phyloP scores from a whole-genome alignment of 1,140 invertebrate species.

The Ostrea edulis region DNA sequence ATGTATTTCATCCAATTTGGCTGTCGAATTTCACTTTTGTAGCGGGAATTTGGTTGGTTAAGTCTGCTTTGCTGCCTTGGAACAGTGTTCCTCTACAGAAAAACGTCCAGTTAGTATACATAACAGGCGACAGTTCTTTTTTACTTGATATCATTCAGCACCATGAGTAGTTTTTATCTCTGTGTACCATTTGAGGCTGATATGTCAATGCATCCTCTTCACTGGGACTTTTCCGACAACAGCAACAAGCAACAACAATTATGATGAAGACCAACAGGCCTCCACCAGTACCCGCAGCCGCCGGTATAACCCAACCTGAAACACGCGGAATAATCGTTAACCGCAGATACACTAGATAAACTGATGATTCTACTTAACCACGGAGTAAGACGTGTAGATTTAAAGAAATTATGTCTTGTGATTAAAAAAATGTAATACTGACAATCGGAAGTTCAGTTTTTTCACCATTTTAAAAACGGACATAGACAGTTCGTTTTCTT shows the following conservation, averaged over 20 bases:
- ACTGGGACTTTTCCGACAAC: constrained; percentile 28
- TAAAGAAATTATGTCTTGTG: too few species aligned
- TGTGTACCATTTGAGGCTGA: not conserved
- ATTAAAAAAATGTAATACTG: too few species aligned
- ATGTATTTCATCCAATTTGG: not conserved
- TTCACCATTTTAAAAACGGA: not conserved
- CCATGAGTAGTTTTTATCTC: too few species aligned
- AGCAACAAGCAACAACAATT: constrained; percentile 31
- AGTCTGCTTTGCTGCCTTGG: too few species aligned
- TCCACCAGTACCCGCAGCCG: constrained; percentile 39
- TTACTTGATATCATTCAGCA: too few species aligned
- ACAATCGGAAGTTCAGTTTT: not conserved
- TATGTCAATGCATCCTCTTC: not conserved
- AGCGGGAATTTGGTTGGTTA: not conserved
- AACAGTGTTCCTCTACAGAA: not conserved
- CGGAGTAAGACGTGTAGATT: too few species aligned
- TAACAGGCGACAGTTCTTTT: not conserved
- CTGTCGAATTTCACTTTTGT: constrained; percentile 22
- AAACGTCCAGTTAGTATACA: not conserved
- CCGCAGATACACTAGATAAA: too few species aligned
- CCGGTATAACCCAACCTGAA: constrained; percentile 45
- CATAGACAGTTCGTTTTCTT: too few species aligned
- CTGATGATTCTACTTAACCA: too few species aligned
- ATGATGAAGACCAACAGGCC: constrained; percentile 35
- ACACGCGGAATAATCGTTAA: not conserved